Evolutionary conservation across 37 sponge, comb jelly and placozoan genomes (phyloP).

Genomic region (Theonella swinhoei): DNA sequence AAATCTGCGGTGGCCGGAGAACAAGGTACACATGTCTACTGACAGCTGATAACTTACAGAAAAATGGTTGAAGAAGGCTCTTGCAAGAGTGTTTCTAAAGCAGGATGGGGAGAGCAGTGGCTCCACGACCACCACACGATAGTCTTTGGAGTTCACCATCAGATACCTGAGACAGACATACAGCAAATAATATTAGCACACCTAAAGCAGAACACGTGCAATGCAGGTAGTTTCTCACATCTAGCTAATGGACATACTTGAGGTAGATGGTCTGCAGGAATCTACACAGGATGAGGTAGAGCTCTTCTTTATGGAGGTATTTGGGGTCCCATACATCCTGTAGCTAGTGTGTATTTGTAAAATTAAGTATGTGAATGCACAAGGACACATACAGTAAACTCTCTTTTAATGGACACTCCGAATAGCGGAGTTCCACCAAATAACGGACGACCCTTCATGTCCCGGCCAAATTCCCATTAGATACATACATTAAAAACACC

Average conservation of each 20-base stretch:
- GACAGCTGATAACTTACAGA: slow-evolving; percentile 40
- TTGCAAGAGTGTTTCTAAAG: slow-evolving; percentile 85
- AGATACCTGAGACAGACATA: slow-evolving; percentile 53
- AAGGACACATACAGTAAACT: too few relatives aligned
- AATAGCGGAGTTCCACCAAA: too few relatives aligned
- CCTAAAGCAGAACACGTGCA: background rate
- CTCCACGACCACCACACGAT: slow-evolving; percentile 83
- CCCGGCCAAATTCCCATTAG: too few relatives aligned
- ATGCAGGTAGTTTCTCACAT: background rate
- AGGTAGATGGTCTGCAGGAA: slow-evolving; percentile 76
- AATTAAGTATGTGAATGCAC: background rate
- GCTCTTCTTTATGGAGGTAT: slow-evolving; percentile 58
- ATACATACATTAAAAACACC: too few relatives aligned
- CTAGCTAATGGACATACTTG: slow-evolving; percentile 35
- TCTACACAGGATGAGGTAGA: slow-evolving; percentile 64
- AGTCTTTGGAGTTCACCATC: slow-evolving; percentile 78
- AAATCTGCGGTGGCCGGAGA: too few relatives aligned
- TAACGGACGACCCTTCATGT: too few relatives aligned
- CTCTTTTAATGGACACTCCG: too few relatives aligned
- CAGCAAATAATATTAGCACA: background rate
- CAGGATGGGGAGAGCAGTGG: slow-evolving; percentile 68
- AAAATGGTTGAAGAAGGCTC: slow-evolving; percentile 76
- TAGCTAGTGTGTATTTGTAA: slow-evolving; percentile 2
- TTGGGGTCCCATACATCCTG: slow-evolving; percentile 65
- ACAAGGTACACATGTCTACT: too few relatives aligned